Evolutionary conservation across 2,113 vertebrate species (phyloP).

Genomic region (Agelaius tricolor): DNA sequence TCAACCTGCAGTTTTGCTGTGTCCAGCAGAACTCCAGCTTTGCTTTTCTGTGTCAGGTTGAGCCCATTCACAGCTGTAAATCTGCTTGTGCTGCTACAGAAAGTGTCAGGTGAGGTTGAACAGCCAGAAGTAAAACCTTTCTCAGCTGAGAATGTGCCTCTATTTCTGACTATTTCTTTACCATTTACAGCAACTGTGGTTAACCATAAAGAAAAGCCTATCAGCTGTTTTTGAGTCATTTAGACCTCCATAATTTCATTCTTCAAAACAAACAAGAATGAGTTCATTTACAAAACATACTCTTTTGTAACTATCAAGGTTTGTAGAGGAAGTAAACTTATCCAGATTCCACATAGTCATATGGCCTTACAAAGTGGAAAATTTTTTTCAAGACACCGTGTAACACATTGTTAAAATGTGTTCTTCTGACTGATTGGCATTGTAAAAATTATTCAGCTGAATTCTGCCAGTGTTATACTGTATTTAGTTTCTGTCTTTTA

Average conservation of each 20-base stretch:
- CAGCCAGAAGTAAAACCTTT: neutral
- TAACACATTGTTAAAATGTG: neutral
- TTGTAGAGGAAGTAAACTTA: neutral
- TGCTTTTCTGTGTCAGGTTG: conserved; percentile 32
- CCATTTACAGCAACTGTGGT: neutral
- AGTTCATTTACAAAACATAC: neutral
- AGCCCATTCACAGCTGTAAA: conserved; percentile 40
- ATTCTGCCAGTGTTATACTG: neutral
- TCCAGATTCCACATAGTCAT: neutral
- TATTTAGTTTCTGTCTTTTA: neutral
- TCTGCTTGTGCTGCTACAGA: neutral
- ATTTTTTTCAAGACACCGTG: neutral
- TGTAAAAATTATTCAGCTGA: neutral
- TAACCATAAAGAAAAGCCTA: neutral
- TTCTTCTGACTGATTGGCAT: neutral
- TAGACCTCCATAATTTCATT: neutral
- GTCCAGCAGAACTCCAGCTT: conserved; percentile 39
- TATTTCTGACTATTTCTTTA: neutral
- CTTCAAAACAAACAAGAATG: neutral
- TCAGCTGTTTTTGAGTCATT: neutral
- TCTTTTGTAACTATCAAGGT: neutral
- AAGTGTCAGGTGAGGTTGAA: conserved; percentile 18
- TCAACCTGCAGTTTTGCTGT: conserved; percentile 27
- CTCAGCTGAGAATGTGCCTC: neutral
- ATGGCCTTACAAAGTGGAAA: neutral